Percentiles rank a stretch among this genome's conserved stretches.
Conservation (phyloP, 2,113 vertebrate genomes). For the Puma concolor region DNA sequence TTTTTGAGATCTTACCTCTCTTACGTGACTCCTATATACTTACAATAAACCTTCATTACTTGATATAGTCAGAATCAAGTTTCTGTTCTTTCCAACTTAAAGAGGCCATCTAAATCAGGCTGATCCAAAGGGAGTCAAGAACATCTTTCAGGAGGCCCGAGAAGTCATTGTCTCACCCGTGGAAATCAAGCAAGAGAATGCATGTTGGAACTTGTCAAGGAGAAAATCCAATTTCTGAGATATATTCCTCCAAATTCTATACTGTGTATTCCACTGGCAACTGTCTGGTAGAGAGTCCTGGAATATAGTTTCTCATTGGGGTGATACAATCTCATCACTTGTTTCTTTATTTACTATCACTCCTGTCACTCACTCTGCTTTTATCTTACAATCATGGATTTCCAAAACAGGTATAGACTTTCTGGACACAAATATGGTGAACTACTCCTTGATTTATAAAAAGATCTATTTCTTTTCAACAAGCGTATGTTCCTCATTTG, state of each 20-base stretch:
- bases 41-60: not conserved
- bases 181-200: not conserved
- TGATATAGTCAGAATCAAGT: not conserved
- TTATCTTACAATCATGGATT: not conserved
- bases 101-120: not conserved
- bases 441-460: not conserved
- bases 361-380: not conserved
- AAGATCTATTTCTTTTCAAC: not conserved
- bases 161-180: not conserved
- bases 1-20: not conserved
- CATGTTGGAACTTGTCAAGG: not conserved
- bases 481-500: not conserved
- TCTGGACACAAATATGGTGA: not conserved
- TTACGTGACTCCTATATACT: not conserved
- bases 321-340: not conserved
- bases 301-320: not conserved
- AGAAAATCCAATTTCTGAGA: not conserved
- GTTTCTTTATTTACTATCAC: not conserved
- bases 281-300: not conserved
- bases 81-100: not conserved
- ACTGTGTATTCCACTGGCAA: not conserved
- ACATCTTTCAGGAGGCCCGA: not conserved
- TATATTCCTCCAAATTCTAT: not conserved
- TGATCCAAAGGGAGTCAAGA: not conserved
- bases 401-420: not conserved